Conservation (phyloP, 2,888 invertebrate genomes). For the Keiferia lycopersicella region DNA sequence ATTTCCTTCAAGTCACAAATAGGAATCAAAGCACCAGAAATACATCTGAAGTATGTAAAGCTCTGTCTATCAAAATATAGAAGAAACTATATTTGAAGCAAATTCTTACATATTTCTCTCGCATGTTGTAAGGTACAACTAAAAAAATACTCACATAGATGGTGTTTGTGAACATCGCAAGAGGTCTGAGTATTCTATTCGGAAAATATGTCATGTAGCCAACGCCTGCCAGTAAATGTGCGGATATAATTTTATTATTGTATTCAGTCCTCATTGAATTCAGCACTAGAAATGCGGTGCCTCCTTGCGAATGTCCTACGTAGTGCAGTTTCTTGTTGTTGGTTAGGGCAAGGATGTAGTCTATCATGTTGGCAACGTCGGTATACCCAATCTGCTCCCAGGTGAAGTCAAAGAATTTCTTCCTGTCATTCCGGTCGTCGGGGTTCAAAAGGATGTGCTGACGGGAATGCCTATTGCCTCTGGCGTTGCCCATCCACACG, state of each 20-base stretch:
- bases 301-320: conserved; percentile 41
- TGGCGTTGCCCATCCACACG: conserved; percentile 87
- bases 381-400: conserved; percentile 40
- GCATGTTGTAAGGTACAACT: no score
- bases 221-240: conserved; percentile 39
- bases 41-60: no score
- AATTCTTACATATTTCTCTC: no score
- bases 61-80: no score
- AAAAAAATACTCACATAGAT: conserved; percentile 33
- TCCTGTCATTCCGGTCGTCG: conserved; percentile 24
- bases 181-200: conserved; percentile 16
- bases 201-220: conserved; percentile 37
- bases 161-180: conserved; percentile 27
- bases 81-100: no score
- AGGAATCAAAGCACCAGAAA: no score
- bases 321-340: conserved; percentile 36
- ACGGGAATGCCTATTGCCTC: conserved; percentile 83
- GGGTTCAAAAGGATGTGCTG: conserved; percentile 32
- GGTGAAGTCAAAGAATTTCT: conserved; percentile 39
- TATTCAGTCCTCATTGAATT: conserved; percentile 35
- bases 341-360: conserved; percentile 35
- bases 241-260: conserved; percentile 35
- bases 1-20: no score
- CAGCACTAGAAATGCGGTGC: conserved; percentile 34
- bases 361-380: conserved; percentile 34